Conservation (phyloP, 2,113 vertebrate species). For the Nettapus auritus region DNA sequence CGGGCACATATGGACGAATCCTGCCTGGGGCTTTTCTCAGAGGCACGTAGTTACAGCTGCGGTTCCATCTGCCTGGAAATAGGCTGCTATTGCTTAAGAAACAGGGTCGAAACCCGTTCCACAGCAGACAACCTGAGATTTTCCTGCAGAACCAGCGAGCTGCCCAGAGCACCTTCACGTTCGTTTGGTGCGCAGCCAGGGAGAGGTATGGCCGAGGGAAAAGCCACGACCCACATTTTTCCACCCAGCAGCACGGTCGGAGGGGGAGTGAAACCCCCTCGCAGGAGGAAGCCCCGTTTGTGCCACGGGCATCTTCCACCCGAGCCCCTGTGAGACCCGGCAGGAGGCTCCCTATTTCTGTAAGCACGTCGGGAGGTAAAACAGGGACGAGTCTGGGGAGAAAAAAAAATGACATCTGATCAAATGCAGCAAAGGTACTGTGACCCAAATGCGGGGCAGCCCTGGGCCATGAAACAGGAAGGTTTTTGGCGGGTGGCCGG, state of each 20-base stretch:
- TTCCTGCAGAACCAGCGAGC: neutral
- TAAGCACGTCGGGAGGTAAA: neutral
- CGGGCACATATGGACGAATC: neutral
- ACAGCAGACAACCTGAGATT: neutral
- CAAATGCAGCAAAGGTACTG: neutral
- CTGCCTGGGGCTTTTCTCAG: neutral
- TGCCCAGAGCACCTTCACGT: neutral
- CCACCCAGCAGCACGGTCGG: neutral
- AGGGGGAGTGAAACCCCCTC: neutral
- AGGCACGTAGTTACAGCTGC: neutral
- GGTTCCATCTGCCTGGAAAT: neutral
- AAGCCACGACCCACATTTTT: neutral
- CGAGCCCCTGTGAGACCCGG: neutral
- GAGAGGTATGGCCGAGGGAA: neutral
- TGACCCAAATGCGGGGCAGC: neutral
- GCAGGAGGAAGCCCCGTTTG: neutral
- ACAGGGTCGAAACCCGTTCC: neutral
- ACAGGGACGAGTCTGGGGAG: neutral
- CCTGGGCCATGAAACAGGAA: neutral
- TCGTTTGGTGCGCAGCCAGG: neutral
- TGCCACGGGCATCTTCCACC: neutral
- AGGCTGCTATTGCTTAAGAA: neutral
- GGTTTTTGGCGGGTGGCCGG: fast-evolving
- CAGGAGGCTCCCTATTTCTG: neutral
- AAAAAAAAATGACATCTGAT: neutral